These are phyloP conservation scores for Barypeithes pellucidus DNA, from an alignment of 2,888 invertebrate genomes.

Conservation along the genomic window DNA sequence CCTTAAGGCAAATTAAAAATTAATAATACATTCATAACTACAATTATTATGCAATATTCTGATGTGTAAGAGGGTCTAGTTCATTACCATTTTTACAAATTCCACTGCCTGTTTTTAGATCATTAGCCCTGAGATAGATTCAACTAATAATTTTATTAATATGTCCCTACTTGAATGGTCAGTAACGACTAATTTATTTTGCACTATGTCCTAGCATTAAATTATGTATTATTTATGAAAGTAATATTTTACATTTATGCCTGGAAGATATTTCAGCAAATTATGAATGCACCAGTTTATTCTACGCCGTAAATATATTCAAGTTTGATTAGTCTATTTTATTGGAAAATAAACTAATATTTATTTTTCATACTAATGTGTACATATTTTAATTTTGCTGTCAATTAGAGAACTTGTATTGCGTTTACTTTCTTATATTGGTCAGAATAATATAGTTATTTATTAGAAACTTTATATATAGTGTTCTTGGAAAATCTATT, in stretches of 20 bases:
- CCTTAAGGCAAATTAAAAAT: too few relatives aligned
- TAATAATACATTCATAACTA: neutral
- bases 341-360: too few relatives aligned
- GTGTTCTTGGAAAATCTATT: too few relatives aligned
- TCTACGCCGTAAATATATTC: neutral
- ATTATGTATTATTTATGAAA: conserved; percentile 2
- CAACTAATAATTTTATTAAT: neutral
- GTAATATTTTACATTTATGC: neutral
- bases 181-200: neutral
- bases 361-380: too few relatives aligned
- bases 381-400: too few relatives aligned
- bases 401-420: too few relatives aligned
- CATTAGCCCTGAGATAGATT: conserved; percentile 1
- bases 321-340: neutral
- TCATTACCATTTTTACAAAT: conserved; percentile 1
- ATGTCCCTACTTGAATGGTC: neutral
- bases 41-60: neutral
- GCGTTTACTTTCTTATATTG: too few relatives aligned
- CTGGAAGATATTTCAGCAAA: neutral
- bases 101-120: neutral
- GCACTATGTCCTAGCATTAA: neutral
- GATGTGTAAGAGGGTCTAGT: conserved; percentile 5
- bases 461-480: too few relatives aligned
- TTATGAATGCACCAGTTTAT: neutral
- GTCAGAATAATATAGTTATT: too few relatives aligned